Evolutionary conservation across 2,888 invertebrate genomes (phyloP).

Genomic region (Xylophagus ater): DNA sequence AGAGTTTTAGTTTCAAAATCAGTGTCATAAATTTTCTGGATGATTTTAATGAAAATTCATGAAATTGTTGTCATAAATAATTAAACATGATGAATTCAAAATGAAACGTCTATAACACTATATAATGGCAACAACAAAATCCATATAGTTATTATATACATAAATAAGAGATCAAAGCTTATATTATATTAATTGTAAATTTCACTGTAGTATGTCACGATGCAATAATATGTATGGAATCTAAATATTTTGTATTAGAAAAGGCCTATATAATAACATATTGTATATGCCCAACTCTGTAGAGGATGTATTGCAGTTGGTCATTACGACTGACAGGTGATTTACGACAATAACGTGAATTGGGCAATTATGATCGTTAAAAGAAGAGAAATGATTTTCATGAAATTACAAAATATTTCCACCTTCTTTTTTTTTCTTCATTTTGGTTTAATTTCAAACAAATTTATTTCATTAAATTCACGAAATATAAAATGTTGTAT

Average conservation of each 20-base stretch:
- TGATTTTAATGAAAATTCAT: constrained; percentile 33
- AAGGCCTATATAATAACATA: background rate
- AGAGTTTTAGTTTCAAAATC: too few species aligned
- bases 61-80: constrained; percentile 32
- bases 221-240: background rate
- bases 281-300: background rate
- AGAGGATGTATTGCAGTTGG: constrained; percentile 4
- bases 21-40: constrained; percentile 11
- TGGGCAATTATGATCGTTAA: constrained; percentile 14
- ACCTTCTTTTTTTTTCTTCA: background rate
- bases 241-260: background rate
- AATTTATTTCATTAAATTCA: background rate
- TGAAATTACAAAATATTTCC: background rate
- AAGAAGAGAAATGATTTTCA: constrained; percentile 6
- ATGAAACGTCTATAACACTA: background rate
- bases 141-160: background rate
- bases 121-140: background rate
- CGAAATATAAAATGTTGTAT: background rate
- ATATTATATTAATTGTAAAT: background rate
- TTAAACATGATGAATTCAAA: constrained; percentile 24
- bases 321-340: constrained; percentile 17
- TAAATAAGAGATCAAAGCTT: background rate
- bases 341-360: constrained; percentile 17
- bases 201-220: background rate
- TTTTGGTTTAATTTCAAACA: background rate